These are phyloP conservation scores for Neotoxoptera formosana DNA, from an alignment of 1,140 invertebrate species.

Conservation along the genomic window DNA sequence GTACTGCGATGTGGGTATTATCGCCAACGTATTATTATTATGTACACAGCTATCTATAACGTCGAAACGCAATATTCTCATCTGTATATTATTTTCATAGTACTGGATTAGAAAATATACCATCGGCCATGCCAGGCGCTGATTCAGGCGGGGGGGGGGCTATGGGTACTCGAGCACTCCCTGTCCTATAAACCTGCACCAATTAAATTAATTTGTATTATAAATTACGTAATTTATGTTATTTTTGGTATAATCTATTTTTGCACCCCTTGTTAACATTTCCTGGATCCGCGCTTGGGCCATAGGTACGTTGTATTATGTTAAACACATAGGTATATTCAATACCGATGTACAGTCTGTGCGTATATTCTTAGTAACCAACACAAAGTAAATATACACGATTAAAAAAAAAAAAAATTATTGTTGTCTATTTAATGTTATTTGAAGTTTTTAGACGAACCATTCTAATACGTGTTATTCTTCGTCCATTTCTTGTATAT, in stretches of 20 bases:
- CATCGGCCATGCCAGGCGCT: too few species aligned
- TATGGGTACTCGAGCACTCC: too few species aligned
- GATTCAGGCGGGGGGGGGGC: too few species aligned
- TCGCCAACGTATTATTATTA: neutral
- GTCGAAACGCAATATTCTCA: neutral
- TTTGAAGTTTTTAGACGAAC: neutral
- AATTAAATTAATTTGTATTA: too few species aligned
- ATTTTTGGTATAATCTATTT: too few species aligned
- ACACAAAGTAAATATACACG: neutral
- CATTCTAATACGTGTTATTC: neutral
- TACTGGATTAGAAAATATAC: neutral
- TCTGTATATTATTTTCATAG: neutral
- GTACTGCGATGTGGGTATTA: constrained; percentile 61
- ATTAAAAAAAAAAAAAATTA: neutral
- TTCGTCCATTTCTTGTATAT: neutral
- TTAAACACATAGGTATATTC: neutral
- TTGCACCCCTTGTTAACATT: too few species aligned
- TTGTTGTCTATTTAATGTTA: neutral
- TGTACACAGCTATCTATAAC: neutral
- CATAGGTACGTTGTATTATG: neutral
- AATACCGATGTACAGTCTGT: neutral
- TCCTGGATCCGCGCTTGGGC: too few species aligned
- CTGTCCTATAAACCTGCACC: too few species aligned
- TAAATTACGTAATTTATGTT: too few species aligned
- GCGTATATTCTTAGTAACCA: neutral